Base-by-base conservation (phyloP, 2,888 invertebrate genomes). In the Cephus rjabovi region DNA sequence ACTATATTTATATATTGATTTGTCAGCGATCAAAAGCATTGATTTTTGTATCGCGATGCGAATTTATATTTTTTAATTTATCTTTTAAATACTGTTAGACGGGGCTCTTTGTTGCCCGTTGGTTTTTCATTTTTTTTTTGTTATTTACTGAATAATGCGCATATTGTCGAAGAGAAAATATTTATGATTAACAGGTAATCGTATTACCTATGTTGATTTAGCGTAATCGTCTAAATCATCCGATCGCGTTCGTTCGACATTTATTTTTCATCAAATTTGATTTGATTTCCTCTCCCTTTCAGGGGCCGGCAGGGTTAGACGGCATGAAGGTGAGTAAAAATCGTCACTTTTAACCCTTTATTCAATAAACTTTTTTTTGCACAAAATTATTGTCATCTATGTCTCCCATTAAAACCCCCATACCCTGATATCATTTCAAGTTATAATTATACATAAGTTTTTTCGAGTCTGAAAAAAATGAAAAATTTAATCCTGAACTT, bases 291-390 rank as follows among this genome's bases (percentile, higher is more conserved):
- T 94, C 92, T 93, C 91, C 93, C 89, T 91, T 92, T 93, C 95
- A 98, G 98, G 98, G 98, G 92, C 96, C 97, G 86, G 96, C 97
- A 83, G 98, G 98, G 92, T 95, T 98, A 92, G 98, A 98, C 93
- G 98, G 98, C 92, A 97, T 98, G 96, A 98, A 98, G 96, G 97
- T 97, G 94, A 95, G 95, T 93, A 90, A 79, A 15, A 30, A 12
- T 35, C 74, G 3, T 71, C 3, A 34, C 4, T 69, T 75, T 77
- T 12, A 15, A 12, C 4, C 56, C 56, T 56, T 56, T 2, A 1
- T 23, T 23, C 1, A 9, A 23, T 56, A 12, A 0, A 23, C 9
- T 23, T 15, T 23, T 40, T 40, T 23, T 56, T 9, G 9, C 9
- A 9, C 23, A 9, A 9, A 56, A 56, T 56, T 56, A 23, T 56